Base-by-base conservation (phyloP, 1,140 invertebrate species). In the Chrysomallon squamiferum region DNA sequence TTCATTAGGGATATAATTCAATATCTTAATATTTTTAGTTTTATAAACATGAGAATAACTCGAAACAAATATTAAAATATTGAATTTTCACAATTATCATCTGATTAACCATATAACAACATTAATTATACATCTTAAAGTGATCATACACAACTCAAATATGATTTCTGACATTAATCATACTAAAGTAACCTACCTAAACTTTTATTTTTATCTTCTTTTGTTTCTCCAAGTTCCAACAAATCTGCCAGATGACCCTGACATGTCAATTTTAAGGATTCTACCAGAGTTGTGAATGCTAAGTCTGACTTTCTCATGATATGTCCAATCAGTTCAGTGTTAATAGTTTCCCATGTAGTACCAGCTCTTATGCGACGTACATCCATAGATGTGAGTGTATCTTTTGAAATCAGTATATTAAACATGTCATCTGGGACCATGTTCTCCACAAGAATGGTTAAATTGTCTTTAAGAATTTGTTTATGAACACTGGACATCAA, bases 391-490 rank as follows among this genome's bases (percentile, higher is more conserved):
- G 50, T 54, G 9, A 54, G 50, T 15, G 25, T 20, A 25, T 54
- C 50, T 22, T 27, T 54, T 3, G 50, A 25, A 27, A 30, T 27
- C n/a, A 54, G 25, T 3, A 25, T 18, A 27, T 30, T 27, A 22
- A 54, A 54, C n/a, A 54, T 18, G 29, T 54, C 50, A 20, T 54
- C 50, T 5, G 50, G 50, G 9, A 54, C 50, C 50, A 54, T 54
- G 50, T 54, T 54, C n/a, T 54, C 50, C 0, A 18, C 50, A 15
- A 54, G 2, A 2, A 25, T 15, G 3, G 50, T 7, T 22, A 25
- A 18, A 22, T 27, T 54, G 22, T 27, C 22, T 13, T 25, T 20
- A 15, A 54, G 29, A 18, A 54, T 15, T 18, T 54, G 3, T 18
- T 54, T 54, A 13, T 54, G 50, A 22, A 22, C 50, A 15, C 15